phyloP scores from a whole-genome alignment of 2,113 vertebrate species.

The Trematomus loennbergii region DNA sequence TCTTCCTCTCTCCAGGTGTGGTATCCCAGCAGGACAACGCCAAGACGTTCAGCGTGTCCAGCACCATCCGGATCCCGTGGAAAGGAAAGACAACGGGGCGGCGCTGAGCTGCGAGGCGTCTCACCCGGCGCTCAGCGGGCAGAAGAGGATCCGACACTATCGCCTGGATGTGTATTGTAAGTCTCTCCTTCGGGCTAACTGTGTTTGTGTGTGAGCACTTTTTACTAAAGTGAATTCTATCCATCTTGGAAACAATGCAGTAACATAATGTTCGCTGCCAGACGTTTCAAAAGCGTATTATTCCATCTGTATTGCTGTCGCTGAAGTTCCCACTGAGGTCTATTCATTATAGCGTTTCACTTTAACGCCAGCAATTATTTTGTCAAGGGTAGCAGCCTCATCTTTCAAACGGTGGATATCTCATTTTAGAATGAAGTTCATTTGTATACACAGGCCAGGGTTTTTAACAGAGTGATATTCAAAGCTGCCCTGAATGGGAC shows the following conservation, averaged over 20 bases:
- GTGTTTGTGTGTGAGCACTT: not conserved
- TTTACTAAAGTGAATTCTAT: not conserved
- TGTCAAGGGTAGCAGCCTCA: slow-evolving; percentile 34
- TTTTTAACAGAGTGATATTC: slow-evolving; percentile 44
- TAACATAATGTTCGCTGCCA: slow-evolving; percentile 24
- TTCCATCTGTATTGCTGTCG: slow-evolving; percentile 52
- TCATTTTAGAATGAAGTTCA: slow-evolving; percentile 45
- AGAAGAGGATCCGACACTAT: slow-evolving; percentile 90
- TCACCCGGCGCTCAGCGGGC: slow-evolving; percentile 85
- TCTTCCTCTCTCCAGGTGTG: slow-evolving; percentile 79
- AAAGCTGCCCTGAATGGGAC: slow-evolving; percentile 44
- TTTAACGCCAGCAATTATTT: slow-evolving; percentile 52
- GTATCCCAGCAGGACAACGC: slow-evolving; percentile 89
- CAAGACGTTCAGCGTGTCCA: slow-evolving; percentile 89
- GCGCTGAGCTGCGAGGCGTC: slow-evolving; percentile 89
- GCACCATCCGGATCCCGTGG: slow-evolving; percentile 87
- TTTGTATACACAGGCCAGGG: slow-evolving; percentile 38
- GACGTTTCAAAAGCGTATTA: slow-evolving; percentile 48
- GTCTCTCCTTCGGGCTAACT: slow-evolving; percentile 45
- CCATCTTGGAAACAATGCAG: slow-evolving; percentile 32
- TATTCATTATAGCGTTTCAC: slow-evolving; percentile 38
- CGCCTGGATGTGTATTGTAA: slow-evolving; percentile 93
- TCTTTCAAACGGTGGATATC: slow-evolving; percentile 56
- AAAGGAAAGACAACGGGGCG: slow-evolving; percentile 90
- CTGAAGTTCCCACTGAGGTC: slow-evolving; percentile 20